These are phyloP conservation scores for Capitulum mitella DNA, from an alignment of 2,888 invertebrate genomes.

Conservation along the genomic window DNA sequence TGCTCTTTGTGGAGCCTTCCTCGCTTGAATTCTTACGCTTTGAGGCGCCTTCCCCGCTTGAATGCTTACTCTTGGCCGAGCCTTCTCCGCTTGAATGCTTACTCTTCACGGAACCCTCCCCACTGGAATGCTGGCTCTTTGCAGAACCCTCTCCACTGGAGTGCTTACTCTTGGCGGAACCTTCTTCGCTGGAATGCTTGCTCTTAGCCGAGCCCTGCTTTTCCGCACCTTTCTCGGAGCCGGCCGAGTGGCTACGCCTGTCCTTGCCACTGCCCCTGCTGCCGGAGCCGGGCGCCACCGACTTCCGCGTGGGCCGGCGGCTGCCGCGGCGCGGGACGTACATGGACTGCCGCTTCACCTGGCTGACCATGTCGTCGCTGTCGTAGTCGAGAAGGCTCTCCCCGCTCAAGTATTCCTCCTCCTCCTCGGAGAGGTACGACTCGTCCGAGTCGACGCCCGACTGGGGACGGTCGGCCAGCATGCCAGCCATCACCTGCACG, in stretches of 20 bases:
- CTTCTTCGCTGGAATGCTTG: neutral
- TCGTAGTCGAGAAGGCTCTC: neutral
- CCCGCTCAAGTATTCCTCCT: neutral
- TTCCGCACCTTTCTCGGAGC: no score
- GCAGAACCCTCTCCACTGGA: no score
- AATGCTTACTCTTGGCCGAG: no score
- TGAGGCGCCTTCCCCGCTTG: neutral
- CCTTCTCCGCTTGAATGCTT: no score
- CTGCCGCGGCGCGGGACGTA: neutral
- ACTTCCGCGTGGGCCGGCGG: neutral
- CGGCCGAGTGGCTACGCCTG: neutral
- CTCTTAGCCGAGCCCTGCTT: neutral
- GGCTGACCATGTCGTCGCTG: neutral
- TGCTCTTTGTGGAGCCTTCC: neutral
- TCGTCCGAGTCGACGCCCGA: neutral
- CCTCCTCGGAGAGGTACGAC: neutral
- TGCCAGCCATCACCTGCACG: neutral
- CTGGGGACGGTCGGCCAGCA: neutral
- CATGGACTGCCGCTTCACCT: slow-evolving; percentile 7
- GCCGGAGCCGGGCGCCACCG: neutral
- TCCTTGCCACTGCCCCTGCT: neutral
- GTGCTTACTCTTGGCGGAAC: neutral
- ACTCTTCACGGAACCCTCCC: no score
- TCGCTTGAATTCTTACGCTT: neutral
- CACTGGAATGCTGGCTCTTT: no score